Base-by-base conservation (phyloP, 2,888 invertebrate genomes). In the Cataglyphis livida region DNA sequence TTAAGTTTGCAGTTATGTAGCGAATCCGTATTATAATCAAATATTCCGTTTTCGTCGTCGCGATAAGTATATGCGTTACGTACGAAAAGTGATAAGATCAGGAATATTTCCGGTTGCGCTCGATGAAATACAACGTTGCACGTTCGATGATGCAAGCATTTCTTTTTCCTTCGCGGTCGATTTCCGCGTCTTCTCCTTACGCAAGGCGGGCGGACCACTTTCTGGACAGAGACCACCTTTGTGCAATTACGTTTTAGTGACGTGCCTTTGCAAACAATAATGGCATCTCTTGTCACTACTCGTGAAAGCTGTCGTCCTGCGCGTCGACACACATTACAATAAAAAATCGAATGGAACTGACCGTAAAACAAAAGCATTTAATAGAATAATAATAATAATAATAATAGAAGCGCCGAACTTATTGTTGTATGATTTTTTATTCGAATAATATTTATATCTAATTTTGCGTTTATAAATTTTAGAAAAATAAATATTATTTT, bases 181-280 rank as follows among this genome's bases (percentile, higher is more conserved):
- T 88, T 90, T 87, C 89, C 89, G 90, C 85, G 84, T 89, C 90
- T 87, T 90, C 85, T 68, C 57, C 83, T 89, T 92, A 87, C 90
- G 90, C 89, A 92, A 92, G 70, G 5, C 68, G 81, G 89, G 83
- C 86, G 89, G 89, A 90, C 89, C 89, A 88, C 84, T 89, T 89
- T 89, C 89, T 89, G 89, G 87, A 90, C 89, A 84, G 61, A 78
- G 78, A 62, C 87, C 81, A 84, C 88, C 89, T 88, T 86, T 82
- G 88, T 84, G 81, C 79, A 85, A 90, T 89, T 87, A 83, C 65
- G 78, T 73, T 41, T 5, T 82, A 48, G 62, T 81, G 83, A 61
- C 75, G 57, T 84, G 48, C 66, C 76, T 61, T 73, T 28, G 85
- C 81, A 81, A 84, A 85, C 88, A 89, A 89, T 89, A 85, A 83